These are phyloP conservation scores for Dioctria linearis DNA, from an alignment of 2,888 invertebrate genomes.

Conservation along the genomic window DNA sequence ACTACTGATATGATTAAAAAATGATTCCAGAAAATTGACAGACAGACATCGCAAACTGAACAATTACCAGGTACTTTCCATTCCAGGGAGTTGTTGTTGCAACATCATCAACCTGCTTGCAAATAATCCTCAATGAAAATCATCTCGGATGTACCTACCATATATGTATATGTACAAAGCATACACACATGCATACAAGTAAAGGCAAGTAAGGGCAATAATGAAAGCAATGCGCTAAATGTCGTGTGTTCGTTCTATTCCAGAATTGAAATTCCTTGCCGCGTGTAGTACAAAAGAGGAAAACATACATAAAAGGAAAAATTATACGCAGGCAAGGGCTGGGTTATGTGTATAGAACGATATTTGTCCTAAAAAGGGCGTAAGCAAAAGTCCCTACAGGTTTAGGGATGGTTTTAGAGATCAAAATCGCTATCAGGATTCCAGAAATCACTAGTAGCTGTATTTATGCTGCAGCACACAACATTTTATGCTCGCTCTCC, in stretches of 20 bases:
- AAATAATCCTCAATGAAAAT: no score
- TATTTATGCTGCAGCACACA: slow-evolving; percentile 35
- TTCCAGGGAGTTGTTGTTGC: not conserved
- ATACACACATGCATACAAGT: no score
- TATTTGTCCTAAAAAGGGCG: slow-evolving; percentile 26
- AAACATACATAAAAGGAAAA: not conserved
- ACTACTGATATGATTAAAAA: no score
- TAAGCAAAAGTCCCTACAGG: slow-evolving; percentile 54
- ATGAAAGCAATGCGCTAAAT: no score
- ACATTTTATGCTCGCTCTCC: slow-evolving; percentile 33
- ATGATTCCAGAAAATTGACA: not conserved
- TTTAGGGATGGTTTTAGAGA: slow-evolving; percentile 68
- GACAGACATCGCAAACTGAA: slow-evolving; percentile 16
- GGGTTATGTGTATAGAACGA: not conserved
- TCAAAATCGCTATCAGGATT: slow-evolving; percentile 69
- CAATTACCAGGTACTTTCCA: slow-evolving; percentile 6
- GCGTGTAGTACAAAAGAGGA: no score
- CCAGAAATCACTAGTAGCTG: slow-evolving; percentile 64
- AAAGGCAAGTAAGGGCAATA: no score
- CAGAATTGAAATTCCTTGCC: no score
- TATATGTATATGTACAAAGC: no score
- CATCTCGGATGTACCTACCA: no score
- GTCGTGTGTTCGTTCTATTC: no score
- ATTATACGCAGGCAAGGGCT: not conserved
- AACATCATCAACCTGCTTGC: no score